These are phyloP conservation scores for Oreotrochilus melanogaster DNA, from an alignment of 2,113 vertebrate species.

Conservation along the genomic window DNA sequence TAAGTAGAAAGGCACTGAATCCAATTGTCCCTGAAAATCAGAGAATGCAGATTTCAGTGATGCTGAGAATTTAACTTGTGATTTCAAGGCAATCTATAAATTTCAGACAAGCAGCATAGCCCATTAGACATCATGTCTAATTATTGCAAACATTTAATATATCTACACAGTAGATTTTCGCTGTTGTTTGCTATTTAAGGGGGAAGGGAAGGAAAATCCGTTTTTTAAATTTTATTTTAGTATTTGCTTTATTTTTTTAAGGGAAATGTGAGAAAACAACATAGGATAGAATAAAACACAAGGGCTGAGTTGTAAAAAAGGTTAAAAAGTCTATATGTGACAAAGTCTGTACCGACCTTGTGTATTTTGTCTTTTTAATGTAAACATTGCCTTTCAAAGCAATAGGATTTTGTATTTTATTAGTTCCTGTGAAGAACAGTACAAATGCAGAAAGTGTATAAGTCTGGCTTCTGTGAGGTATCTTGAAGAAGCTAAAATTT, in stretches of 20 bases:
- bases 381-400: not conserved
- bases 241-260: not conserved
- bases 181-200: not conserved
- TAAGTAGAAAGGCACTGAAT: not conserved
- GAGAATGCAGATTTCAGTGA: not conserved
- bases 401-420: not conserved
- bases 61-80: not conserved
- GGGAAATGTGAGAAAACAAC: slow-evolving; percentile 1
- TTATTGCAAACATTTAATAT: not conserved
- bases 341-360: not conserved
- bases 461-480: not conserved
- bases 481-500: not conserved
- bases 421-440: not conserved
- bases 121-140: not conserved
- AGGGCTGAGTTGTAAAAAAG: not conserved
- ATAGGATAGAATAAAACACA: not conserved
- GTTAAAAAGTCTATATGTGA: not conserved
- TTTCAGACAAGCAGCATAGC: not conserved
- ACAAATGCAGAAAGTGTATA: not conserved
- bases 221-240: not conserved
- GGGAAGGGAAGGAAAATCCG: not conserved
- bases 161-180: not conserved
- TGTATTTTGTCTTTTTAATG: not conserved
- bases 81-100: not conserved
- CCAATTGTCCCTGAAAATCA: not conserved